Evolutionary conservation across 2,797 vertebrate species (phyloP).

Genomic region (Cryptoblepharus egeriae): DNA sequence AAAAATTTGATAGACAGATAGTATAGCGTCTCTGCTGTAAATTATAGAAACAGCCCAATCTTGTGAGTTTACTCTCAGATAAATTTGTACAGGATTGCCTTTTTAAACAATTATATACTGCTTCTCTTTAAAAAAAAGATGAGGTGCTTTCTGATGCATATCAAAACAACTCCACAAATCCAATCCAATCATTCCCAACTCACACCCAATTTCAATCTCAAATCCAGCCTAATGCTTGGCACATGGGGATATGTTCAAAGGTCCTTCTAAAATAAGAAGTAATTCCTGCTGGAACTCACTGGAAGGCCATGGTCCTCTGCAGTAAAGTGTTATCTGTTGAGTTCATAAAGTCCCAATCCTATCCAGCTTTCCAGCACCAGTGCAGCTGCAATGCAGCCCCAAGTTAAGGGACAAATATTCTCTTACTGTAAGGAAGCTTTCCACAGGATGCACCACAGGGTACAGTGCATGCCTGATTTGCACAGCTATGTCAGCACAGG

Average conservation of each 20-base stretch:
- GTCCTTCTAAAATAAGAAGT: background rate
- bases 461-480: too few relatives aligned
- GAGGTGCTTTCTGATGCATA: background rate
- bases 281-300: background rate
- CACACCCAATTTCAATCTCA: background rate
- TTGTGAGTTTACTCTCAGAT: background rate
- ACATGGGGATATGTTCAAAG: background rate
- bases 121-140: conserved; percentile 6
- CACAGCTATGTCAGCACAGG: too few relatives aligned
- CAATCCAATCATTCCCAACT: background rate
- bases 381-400: too few relatives aligned
- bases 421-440: too few relatives aligned
- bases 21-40: background rate
- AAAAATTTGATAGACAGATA: background rate
- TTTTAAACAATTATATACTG: background rate
- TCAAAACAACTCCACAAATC: background rate
- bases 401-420: too few relatives aligned
- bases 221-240: background rate
- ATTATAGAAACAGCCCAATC: background rate
- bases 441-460: too few relatives aligned
- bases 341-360: too few relatives aligned
- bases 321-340: background rate
- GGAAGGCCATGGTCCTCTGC: background rate
- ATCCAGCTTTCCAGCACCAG: too few relatives aligned
- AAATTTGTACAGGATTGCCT: too few relatives aligned